Base-by-base conservation (phyloP, 2,888 invertebrate species). In the Ischnus inquisitorius region DNA sequence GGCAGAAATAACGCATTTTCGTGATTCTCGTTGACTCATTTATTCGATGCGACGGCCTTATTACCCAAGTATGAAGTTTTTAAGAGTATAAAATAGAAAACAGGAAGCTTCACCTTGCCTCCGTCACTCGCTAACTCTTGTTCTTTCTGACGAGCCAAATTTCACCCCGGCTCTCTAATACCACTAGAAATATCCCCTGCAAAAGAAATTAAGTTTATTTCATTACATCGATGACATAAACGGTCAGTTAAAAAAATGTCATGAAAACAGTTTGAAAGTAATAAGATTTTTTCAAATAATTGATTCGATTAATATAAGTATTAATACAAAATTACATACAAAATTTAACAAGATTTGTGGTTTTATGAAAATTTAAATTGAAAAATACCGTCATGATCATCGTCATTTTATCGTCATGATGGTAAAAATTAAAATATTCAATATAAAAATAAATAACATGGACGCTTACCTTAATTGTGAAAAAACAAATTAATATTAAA, bases 131-230 rank as follows among this genome's bases (percentile, higher is more conserved):
- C n/a, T n/a, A n/a, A n/a, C 28, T 43, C 28, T 43, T 12, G 14
- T 16, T 67, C 60, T 39, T 19, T 16, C 10, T 22, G 28, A 46
- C 4, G 28, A 80, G 86, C 83, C 86, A 86, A 34, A 86, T 76
- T 57, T 51, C 6, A 54, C 19, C 82, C 85, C 71, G 86, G 76
- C 85, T 80, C 72, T 65, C 10, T 60, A 75, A 90, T 91, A 93
- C 71, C 91, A 92, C 86, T 93, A 93, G 64, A 94, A 88, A 86
- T 94, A 94, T 78, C 94, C 94, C 19, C 93, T 94, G 89, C 80
- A 91, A 91, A 85, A 85, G n/a, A 85, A 83, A 85, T 80, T 86
- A 69, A 65, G 83, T 54, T 43, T 62, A 75, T 75, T 71, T 39
- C 28, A 65, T 39, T 0, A 72, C 80, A 65, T 65, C 14, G 51